Evolutionary conservation across 2,113 vertebrate species (phyloP).

Genomic region (Amblyornis subalaris): DNA sequence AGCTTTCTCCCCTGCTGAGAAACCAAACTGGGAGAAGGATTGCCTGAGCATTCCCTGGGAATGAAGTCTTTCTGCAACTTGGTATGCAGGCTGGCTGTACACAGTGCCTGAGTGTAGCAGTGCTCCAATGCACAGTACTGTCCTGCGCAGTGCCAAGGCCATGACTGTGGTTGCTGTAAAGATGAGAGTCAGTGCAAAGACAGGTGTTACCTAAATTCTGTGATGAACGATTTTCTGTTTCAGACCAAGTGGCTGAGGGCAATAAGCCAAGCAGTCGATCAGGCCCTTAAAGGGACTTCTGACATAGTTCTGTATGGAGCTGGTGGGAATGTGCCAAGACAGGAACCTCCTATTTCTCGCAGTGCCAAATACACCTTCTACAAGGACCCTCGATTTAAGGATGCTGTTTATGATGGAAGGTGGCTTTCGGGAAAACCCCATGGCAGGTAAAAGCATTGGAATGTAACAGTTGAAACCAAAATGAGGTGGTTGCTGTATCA

Average conservation of each 20-base stretch:
- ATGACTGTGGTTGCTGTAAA: background rate
- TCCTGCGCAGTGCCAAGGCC: background rate
- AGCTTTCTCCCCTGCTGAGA: background rate
- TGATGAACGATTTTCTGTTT: background rate
- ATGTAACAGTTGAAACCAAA: background rate
- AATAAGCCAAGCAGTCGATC: slow-evolving; percentile 93
- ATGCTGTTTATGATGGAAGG: slow-evolving; percentile 87
- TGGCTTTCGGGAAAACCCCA: slow-evolving; percentile 92
- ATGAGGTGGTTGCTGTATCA: background rate
- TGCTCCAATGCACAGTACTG: background rate
- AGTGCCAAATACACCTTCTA: slow-evolving; percentile 94
- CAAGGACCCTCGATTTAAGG: slow-evolving; percentile 90
- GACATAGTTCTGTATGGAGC: slow-evolving; percentile 56
- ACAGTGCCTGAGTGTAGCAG: background rate
- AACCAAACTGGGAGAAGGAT: background rate
- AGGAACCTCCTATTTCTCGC: slow-evolving; percentile 89
- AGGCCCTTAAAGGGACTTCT: slow-evolving; percentile 77
- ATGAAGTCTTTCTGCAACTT: background rate
- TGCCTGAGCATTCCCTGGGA: background rate
- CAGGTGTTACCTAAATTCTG: background rate
- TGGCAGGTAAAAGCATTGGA: slow-evolving; percentile 79
- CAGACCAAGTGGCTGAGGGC: slow-evolving; percentile 93
- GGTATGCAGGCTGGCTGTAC: background rate
- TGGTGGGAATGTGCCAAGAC: slow-evolving; percentile 69
- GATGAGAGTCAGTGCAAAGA: background rate